Conservation (phyloP, 2,113 vertebrate species). For the Brachionichthys hirsutus region DNA sequence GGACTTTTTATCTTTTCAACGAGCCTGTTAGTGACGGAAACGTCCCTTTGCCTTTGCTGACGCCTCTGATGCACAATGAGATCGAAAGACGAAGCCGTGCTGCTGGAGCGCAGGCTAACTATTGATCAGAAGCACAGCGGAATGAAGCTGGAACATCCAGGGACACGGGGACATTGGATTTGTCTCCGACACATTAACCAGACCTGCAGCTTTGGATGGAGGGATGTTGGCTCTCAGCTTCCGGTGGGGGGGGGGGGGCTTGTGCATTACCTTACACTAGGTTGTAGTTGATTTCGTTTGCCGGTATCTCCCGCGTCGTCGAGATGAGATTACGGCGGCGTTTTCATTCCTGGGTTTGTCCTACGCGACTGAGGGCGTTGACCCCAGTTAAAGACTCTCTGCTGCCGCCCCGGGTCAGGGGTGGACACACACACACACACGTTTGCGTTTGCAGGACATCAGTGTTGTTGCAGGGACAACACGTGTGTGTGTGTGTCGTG, state of each 20-base stretch:
- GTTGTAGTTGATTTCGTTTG: conserved; percentile 44
- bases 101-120: too few species aligned
- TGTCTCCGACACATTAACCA: conserved; percentile 48
- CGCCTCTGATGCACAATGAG: too few species aligned
- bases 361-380: conserved; percentile 15
- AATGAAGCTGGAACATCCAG: conserved; percentile 30
- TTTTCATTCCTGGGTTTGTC: conserved; percentile 35
- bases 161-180: conserved; percentile 28
- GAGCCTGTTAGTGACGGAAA: too few species aligned
- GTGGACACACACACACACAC: conserved; percentile 24
- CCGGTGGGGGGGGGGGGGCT: too few species aligned
- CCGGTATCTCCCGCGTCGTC: conserved; percentile 41
- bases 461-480: not conserved
- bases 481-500: too few species aligned
- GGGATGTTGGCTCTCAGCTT: conserved; percentile 44
- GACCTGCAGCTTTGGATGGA: conserved; percentile 21
- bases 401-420: conserved; percentile 46
- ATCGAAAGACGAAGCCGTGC: too few species aligned
- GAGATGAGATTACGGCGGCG: conserved; percentile 37
- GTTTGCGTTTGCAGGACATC: conserved; percentile 20
- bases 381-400: conserved; percentile 47
- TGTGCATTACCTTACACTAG: conserved; percentile 6
- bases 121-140: not conserved
- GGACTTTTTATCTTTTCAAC: too few species aligned
- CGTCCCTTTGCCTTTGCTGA: too few species aligned